A percentile compares a stretch with the other conserved stretches of the same genome.
phyloP scores from a whole-genome alignment of 2,113 vertebrate genomes.

The Zosterops pallidus region DNA sequence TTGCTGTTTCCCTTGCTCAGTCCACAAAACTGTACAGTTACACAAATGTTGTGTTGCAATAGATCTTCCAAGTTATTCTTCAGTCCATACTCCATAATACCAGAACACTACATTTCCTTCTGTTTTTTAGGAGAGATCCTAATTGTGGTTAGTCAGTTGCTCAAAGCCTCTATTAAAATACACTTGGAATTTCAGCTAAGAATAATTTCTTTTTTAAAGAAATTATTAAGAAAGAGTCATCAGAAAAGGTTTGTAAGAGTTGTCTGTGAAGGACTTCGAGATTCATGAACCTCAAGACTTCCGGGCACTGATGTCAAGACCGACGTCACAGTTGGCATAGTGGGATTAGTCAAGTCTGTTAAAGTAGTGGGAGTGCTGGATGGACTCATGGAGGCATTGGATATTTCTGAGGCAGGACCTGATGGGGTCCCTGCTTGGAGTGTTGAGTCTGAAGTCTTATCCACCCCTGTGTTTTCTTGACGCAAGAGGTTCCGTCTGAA shows the following conservation, averaged over 20 bases:
- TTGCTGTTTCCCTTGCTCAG: slow-evolving; percentile 85
- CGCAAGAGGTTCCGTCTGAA: slow-evolving; percentile 97
- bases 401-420: slow-evolving; percentile 94
- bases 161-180: slow-evolving; percentile 90
- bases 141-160: slow-evolving; percentile 83
- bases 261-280: slow-evolving; percentile 95
- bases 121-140: slow-evolving; percentile 80
- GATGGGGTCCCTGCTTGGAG: slow-evolving; percentile 93
- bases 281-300: slow-evolving; percentile 91
- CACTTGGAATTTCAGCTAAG: slow-evolving; percentile 86
- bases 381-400: slow-evolving; percentile 97
- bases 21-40: slow-evolving; percentile 92
- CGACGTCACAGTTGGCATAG: slow-evolving; percentile 97
- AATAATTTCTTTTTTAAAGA: slow-evolving; percentile 84
- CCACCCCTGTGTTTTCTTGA: slow-evolving; percentile 94
- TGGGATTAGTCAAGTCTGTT: slow-evolving; percentile 97
- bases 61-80: slow-evolving; percentile 82
- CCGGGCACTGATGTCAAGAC: slow-evolving; percentile 91
- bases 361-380: slow-evolving; percentile 96
- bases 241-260: slow-evolving; percentile 99
- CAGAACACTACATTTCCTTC: slow-evolving; percentile 80
- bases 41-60: slow-evolving; percentile 94
- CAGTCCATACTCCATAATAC: slow-evolving; percentile 77
- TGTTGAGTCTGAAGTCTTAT: slow-evolving; percentile 91
- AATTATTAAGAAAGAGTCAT: slow-evolving; percentile 79